A percentile compares a stretch with the other conserved stretches of the same genome.
Conservation (phyloP, 2,797 vertebrate genomes). For the Artibeus jamaicensis region DNA sequence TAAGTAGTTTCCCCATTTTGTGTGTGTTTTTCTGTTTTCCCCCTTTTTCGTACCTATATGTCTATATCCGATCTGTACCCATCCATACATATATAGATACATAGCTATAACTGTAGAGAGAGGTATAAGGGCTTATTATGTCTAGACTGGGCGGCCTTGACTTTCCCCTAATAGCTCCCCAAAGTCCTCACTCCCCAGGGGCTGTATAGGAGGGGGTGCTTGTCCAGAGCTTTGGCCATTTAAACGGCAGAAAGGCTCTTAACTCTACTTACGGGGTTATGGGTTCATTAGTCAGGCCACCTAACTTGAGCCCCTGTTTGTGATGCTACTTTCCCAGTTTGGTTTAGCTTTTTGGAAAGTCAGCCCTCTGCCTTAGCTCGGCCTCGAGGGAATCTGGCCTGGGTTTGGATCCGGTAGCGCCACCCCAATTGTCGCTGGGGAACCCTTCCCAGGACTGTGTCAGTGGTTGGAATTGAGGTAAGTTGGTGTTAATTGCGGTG, state of each 20-base stretch:
- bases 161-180: background rate
- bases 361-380: constrained; percentile 30
- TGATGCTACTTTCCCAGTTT: background rate
- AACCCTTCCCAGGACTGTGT: background rate
- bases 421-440: background rate
- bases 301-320: background rate
- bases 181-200: background rate
- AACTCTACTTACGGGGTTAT: background rate
- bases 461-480: background rate
- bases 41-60: background rate
- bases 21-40: background rate
- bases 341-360: background rate
- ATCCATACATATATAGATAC: background rate
- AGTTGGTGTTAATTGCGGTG: constrained; percentile 7
- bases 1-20: background rate
- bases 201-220: background rate
- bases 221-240: constrained; percentile 27
- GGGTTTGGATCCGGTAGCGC: background rate
- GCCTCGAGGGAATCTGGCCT: background rate
- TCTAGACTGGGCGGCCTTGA: background rate
- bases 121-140: background rate
- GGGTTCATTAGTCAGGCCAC: background rate
- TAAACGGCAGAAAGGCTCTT: background rate
- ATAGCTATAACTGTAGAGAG: no score
- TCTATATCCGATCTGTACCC: background rate